Conservation (phyloP, 2,888 invertebrate species). For the Cloeon dipterum region DNA sequence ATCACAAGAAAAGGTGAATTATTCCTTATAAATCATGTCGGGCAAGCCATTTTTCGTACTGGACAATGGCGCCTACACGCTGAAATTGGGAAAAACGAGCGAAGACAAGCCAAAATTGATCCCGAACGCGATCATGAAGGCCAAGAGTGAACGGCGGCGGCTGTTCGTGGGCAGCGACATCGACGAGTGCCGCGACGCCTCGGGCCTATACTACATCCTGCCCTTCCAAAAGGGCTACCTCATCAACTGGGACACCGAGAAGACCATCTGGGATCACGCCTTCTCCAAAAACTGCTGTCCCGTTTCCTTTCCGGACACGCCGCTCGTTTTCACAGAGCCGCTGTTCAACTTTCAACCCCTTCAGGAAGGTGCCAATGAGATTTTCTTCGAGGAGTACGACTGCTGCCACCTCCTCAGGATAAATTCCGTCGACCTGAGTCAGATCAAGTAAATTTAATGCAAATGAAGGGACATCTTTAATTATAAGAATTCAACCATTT, state of each 20-base stretch:
- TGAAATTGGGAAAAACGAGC: slow-evolving; percentile 62
- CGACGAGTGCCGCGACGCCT: slow-evolving; percentile 88
- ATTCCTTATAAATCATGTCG: no score
- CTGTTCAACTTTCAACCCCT: slow-evolving; percentile 78
- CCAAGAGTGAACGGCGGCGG: slow-evolving; percentile 82
- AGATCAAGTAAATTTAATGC: no score
- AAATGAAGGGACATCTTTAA: no score
- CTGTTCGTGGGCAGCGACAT: slow-evolving; percentile 88
- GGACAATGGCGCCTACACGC: slow-evolving; percentile 74
- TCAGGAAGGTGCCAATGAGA: slow-evolving; percentile 84
- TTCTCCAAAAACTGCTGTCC: slow-evolving; percentile 69
- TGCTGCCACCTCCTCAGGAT: slow-evolving; percentile 59
- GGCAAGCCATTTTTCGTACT: no score
- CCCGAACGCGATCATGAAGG: slow-evolving; percentile 95
- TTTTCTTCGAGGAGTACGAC: slow-evolving; percentile 94
- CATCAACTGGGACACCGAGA: slow-evolving; percentile 90
- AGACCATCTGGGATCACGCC: slow-evolving; percentile 87
- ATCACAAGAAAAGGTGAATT: no score
- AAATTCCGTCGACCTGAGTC: no score
- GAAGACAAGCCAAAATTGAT: slow-evolving; percentile 45
- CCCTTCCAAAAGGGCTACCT: slow-evolving; percentile 89
- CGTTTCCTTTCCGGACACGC: slow-evolving; percentile 51
- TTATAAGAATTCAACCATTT: no score
- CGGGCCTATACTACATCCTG: slow-evolving; percentile 79
- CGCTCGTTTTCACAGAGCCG: slow-evolving; percentile 80